Conservation (phyloP, 2,113 vertebrate genomes). For the Pitta sordida region DNA sequence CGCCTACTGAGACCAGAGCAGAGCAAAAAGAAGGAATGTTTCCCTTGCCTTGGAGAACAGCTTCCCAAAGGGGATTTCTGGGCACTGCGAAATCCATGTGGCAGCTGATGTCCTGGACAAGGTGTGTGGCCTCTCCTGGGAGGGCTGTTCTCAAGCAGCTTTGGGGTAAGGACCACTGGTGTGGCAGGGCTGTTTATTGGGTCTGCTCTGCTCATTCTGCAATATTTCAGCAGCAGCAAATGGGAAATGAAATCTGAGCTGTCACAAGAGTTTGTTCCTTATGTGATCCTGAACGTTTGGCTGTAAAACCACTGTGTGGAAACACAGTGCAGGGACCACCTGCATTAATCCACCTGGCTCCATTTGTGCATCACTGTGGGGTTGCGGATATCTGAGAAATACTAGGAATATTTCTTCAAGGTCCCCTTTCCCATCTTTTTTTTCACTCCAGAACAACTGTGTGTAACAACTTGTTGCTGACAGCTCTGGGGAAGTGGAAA, state of each 20-base stretch:
- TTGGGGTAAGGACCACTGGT: fast-evolving
- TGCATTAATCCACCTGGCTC: not conserved
- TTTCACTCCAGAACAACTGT: not conserved
- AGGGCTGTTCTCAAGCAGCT: not conserved
- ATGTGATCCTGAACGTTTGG: not conserved
- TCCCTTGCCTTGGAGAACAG: not conserved
- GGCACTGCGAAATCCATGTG: fast-evolving
- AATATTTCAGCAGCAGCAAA: not conserved
- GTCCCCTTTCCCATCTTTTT: not conserved
- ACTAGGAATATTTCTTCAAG: not conserved
- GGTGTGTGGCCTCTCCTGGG: not conserved
- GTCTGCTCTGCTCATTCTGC: not conserved
- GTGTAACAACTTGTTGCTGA: not conserved
- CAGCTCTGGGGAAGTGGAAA: not conserved
- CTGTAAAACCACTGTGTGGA: not conserved
- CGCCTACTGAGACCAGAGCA: not conserved
- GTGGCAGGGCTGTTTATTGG: not conserved
- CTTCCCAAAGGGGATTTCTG: not conserved
- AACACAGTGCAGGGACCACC: not conserved
- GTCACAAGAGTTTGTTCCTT: not conserved
- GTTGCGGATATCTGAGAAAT: not conserved
- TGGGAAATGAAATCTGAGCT: not conserved
- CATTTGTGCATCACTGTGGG: not conserved
- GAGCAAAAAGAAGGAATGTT: not conserved
- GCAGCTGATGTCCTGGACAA: not conserved